A percentile compares a stretch with the other conserved stretches of the same genome.
Conservation (phyloP, 92 coral and sea anemone genomes). For the Zoanthus gigantus region DNA sequence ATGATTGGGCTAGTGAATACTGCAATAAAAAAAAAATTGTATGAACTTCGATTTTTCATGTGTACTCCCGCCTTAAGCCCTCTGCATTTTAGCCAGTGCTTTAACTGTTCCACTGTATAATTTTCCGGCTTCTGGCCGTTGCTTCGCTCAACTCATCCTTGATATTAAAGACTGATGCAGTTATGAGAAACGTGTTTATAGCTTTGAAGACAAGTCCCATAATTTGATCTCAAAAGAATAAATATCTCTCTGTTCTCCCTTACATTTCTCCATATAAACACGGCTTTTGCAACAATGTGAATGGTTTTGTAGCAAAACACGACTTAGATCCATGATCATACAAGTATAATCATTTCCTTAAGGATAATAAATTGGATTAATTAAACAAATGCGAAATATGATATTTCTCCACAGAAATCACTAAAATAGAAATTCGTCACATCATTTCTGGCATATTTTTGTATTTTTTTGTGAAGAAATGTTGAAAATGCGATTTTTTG, state of each 20-base stretch:
- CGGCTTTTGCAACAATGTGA: background rate
- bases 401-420: conserved; percentile 15
- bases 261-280: conserved; percentile 6
- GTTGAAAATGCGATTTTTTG: background rate
- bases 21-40: no score
- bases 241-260: conserved; percentile 29
- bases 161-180: no score
- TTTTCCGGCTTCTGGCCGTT: no score
- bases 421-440: conserved; percentile 4
- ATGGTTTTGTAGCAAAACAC: background rate
- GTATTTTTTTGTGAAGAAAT: background rate
- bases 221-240: background rate
- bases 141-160: no score
- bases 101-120: no score
- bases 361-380: conserved; percentile 2
- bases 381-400: background rate
- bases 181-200: background rate
- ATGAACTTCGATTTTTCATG: no score
- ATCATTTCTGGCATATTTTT: conserved; percentile 15
- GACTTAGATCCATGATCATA: background rate
- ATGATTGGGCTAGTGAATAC: no score
- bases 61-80: no score
- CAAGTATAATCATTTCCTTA: conserved; percentile 1
- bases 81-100: no score
- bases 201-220: background rate